Evolutionary conservation across 2,797 vertebrate genomes (phyloP), one percentile per base, ranked within the genome.

Genomic region (Parotocinclus haroldoi): DNA sequence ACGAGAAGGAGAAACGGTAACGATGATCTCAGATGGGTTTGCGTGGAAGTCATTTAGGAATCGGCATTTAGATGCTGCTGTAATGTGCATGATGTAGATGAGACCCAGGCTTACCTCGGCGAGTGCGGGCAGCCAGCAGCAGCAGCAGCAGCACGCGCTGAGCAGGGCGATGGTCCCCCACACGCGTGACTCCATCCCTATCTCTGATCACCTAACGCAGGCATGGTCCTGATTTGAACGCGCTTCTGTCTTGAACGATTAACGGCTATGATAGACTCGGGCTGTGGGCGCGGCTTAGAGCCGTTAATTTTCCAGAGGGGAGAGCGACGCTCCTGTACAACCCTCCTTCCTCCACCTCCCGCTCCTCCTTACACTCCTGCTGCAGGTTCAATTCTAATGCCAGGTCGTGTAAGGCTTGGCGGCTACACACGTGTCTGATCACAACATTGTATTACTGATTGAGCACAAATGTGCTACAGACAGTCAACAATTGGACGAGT

Each of bases 171-270:
- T 52, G 81, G 88, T 87, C 69, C 80, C 81, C 79, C 84, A 83
- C 84, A 82, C 77, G 79, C 66, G 83, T 12, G 80, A 71, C 82
- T 77, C 79, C 88, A 89, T 91, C 86, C 80, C 88, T 82, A 89
- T 87, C 88, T 80, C 85, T 79, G 63, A 57, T 7, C 82, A 78
- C 75, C 74, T 65, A 75, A 80, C 55, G 76, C 86, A 78, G 69
- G 81, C 86, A 88, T 78, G 80, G 82, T 70, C 82, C 49, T 77
- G 73, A 19, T 53, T 49, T 52, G 56, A 58, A 64, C 40, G 58
- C 8, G 38, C 42, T 17, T 46, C 45, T 62, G 14, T 51, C 10
- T 49, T 42, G 37, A 46, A 57, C 9, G 50, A 14, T 48, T n/a
- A 60, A 37, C 18, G 18, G 42, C 40, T 68, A n/a, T 75, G 44